These are phyloP conservation scores for Rhynchotus rufescens DNA, from an alignment of 2,797 vertebrate species.

Conservation along the genomic window DNA sequence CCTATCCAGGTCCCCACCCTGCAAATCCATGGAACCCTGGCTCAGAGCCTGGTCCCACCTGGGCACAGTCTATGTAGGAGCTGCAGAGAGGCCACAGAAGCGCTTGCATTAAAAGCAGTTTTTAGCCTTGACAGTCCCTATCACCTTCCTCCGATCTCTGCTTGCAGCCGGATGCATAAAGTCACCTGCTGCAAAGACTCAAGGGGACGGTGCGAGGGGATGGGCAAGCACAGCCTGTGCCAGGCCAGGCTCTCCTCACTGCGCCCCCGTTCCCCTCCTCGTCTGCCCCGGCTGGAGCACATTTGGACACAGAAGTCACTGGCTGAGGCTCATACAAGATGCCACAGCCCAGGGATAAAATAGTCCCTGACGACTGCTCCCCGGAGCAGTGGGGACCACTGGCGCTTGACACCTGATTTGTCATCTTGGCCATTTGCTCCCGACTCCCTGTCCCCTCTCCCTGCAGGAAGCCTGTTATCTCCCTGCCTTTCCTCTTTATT, in stretches of 20 bases:
- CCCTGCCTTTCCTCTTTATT: not conserved
- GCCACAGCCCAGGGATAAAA: fast-evolving
- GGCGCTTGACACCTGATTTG: not conserved
- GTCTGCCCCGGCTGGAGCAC: fast-evolving
- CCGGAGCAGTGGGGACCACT: fast-evolving
- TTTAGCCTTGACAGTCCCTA: not conserved
- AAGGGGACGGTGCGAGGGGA: no score
- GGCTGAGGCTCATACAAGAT: fast-evolving
- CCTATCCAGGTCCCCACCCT: not conserved
- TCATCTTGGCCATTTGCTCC: not conserved
- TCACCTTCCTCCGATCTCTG: not conserved
- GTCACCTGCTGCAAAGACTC: not conserved
- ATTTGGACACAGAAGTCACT: not conserved
- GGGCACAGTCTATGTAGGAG: not conserved
- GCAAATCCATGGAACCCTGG: no score
- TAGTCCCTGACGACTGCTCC: not conserved
- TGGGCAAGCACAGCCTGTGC: not conserved
- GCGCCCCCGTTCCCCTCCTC: slow-evolving; percentile 2
- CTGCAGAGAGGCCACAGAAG: not conserved
- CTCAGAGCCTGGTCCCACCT: not conserved
- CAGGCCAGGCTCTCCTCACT: fast-evolving
- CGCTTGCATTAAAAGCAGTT: not conserved
- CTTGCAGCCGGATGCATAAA: not conserved
- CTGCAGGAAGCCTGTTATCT: fast-evolving
- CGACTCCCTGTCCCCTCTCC: fast-evolving